Evolutionary conservation across 2,888 invertebrate species (phyloP).

Genomic region (Philonicus albiceps): DNA sequence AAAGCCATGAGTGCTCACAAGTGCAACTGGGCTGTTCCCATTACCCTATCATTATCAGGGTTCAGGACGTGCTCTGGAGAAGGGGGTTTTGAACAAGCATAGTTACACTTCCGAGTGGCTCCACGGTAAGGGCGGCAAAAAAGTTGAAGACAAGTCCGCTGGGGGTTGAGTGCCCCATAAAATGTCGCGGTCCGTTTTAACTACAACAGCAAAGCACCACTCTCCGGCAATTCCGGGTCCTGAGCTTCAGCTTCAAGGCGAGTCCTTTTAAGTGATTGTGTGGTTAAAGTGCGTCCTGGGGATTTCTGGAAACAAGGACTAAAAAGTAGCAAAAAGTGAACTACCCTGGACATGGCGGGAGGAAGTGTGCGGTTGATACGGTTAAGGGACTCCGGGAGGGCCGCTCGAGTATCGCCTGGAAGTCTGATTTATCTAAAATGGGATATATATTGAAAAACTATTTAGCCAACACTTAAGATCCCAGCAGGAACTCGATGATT

Average conservation of each 20-base stretch:
- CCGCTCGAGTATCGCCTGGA: slow-evolving; percentile 5
- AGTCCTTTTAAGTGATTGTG: slow-evolving; percentile 38
- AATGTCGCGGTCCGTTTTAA: slow-evolving; percentile 15
- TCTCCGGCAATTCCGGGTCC: not conserved
- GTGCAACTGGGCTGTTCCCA: slow-evolving; percentile 1
- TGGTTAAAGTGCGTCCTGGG: slow-evolving; percentile 33
- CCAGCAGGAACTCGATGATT: slow-evolving; percentile 53
- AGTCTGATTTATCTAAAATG: slow-evolving; percentile 35
- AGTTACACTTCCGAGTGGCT: not conserved
- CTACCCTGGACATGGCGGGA: not conserved
- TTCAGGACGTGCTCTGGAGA: not conserved
- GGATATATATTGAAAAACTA: slow-evolving; percentile 41
- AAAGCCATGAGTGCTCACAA: not conserved
- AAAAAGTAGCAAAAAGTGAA: slow-evolving; percentile 28
- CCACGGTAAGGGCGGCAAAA: not conserved
- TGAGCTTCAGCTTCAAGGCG: not conserved
- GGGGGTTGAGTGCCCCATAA: slow-evolving; percentile 26
- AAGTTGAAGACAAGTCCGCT: slow-evolving; percentile 13
- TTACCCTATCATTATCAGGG: slow-evolving; percentile 30
- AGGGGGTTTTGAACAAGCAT: not conserved
- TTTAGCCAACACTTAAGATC: slow-evolving; percentile 55
- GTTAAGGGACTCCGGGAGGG: slow-evolving; percentile 20
- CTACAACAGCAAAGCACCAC: slow-evolving; percentile 1
- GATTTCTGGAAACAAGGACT: slow-evolving; percentile 18
- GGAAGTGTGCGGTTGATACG: slow-evolving; percentile 37